Conservation (phyloP, 2,888 invertebrate genomes). For the Notodonta ziczac region DNA sequence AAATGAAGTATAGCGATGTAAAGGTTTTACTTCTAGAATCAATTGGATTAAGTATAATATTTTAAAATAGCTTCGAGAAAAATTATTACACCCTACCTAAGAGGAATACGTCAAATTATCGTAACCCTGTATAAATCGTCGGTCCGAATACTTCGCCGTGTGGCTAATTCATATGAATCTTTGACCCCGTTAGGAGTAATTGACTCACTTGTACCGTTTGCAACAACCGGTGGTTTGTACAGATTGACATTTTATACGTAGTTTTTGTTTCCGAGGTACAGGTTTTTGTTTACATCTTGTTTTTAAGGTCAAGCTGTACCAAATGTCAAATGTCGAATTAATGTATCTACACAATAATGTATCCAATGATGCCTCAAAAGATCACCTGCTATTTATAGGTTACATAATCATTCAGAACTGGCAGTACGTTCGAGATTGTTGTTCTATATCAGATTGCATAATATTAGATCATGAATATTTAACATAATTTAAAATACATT, state of each 20-base stretch:
- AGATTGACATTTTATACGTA: neutral
- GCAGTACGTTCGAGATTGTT: slow-evolving; percentile 43
- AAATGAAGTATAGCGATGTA: too few relatives aligned
- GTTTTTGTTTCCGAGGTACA: neutral
- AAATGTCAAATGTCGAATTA: too few relatives aligned
- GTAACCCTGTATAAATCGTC: too few relatives aligned
- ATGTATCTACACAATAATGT: slow-evolving; percentile 3
- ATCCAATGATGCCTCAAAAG: slow-evolving; percentile 30
- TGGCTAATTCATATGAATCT: slow-evolving; percentile 51
- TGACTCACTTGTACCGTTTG: slow-evolving; percentile 32
- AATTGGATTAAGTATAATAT: too few relatives aligned
- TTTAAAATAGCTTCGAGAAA: too few relatives aligned
- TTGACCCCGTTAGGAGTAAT: slow-evolving; percentile 49
- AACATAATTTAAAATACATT: slow-evolving; percentile 67
- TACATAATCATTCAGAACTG: slow-evolving; percentile 45
- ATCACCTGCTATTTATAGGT: slow-evolving; percentile 29
- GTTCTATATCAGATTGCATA: slow-evolving; percentile 52
- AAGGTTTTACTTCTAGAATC: too few relatives aligned
- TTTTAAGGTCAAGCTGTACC: neutral
- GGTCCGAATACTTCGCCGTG: slow-evolving; percentile 25
- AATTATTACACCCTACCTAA: too few relatives aligned
- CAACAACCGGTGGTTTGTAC: slow-evolving; percentile 28
- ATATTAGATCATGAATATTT: slow-evolving; percentile 59
- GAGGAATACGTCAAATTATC: too few relatives aligned
- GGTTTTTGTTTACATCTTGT: neutral